phyloP scores from a whole-genome alignment of 1,140 invertebrate species.

The Sweltsa coloradensis region DNA sequence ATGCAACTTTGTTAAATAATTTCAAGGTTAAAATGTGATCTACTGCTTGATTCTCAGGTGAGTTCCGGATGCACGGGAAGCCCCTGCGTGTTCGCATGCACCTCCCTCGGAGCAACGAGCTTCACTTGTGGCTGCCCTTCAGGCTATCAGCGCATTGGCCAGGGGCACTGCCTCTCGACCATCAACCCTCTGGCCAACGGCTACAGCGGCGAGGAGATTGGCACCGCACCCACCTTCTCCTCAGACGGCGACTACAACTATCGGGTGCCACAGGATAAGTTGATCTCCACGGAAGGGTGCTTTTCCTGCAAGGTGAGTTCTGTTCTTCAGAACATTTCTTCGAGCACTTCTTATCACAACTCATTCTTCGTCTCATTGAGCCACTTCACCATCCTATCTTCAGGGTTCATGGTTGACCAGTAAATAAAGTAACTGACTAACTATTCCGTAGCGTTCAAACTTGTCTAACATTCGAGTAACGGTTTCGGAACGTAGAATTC shows the following conservation, averaged over 20 bases:
- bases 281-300: constrained; percentile 79
- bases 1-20: no score
- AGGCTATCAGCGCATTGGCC: constrained; percentile 64
- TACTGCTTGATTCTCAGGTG: constrained; percentile 43
- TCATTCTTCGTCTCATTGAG: no score
- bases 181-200: constrained; percentile 46
- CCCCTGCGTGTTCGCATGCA: constrained; percentile 69
- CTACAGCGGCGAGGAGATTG: constrained; percentile 44
- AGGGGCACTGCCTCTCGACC: constrained; percentile 69
- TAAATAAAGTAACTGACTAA: no score
- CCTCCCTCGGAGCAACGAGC: constrained; percentile 40
- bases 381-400: no score
- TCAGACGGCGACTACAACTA: constrained; percentile 37
- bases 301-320: constrained; percentile 75
- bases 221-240: constrained; percentile 53
- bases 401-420: no score
- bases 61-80: constrained; percentile 52
- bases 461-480: no score
- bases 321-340: no score
- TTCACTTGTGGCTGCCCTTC: constrained; percentile 68
- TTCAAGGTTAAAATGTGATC: no score
- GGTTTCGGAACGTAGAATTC: no score
- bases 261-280: constrained; percentile 44
- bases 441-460: no score
- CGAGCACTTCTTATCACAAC: no score